A percentile compares a stretch with the other conserved stretches of the same genome.
phyloP scores from a whole-genome alignment of 2,888 invertebrate genomes.

The Brenthis daphne region DNA sequence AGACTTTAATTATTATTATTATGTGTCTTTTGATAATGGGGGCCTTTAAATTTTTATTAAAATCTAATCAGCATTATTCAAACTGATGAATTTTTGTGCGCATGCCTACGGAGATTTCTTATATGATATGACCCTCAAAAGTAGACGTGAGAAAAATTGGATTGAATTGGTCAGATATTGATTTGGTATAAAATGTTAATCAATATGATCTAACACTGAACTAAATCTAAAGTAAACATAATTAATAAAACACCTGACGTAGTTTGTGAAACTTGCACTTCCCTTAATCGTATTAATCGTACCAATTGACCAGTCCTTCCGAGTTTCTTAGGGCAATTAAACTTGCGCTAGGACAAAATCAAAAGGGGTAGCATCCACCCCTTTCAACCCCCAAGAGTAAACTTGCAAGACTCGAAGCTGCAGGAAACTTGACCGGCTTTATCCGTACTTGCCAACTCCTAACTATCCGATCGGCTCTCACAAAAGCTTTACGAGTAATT shows the following conservation, averaged over 20 bases:
- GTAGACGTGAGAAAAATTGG: too few species aligned
- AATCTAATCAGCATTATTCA: too few species aligned
- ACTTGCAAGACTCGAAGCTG: conserved; percentile 41
- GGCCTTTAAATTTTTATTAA: too few species aligned
- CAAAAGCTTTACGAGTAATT: conserved; percentile 70
- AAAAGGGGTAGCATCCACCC: conserved; percentile 40
- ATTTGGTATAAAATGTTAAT: too few species aligned
- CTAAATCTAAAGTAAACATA: neutral
- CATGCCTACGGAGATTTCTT: too few species aligned
- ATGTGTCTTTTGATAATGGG: too few species aligned
- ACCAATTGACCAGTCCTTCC: conserved; percentile 59
- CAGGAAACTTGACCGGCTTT: conserved; percentile 59
- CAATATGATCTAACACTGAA: neutral
- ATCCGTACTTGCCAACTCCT: conserved; percentile 47
- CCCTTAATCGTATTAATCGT: conserved; percentile 61
- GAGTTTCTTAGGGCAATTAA: conserved; percentile 66
- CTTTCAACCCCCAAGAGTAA: conserved; percentile 28
- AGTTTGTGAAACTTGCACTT: conserved; percentile 25
- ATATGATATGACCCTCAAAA: too few species aligned
- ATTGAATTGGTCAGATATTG: too few species aligned
- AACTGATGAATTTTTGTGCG: too few species aligned
- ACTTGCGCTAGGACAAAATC: conserved; percentile 62
- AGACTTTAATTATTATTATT: too few species aligned
- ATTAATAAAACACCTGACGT: conserved; percentile 27
- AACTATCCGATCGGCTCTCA: conserved; percentile 64